Conservation (phyloP, 1,140 invertebrate genomes). For the Pantala flavescens region DNA sequence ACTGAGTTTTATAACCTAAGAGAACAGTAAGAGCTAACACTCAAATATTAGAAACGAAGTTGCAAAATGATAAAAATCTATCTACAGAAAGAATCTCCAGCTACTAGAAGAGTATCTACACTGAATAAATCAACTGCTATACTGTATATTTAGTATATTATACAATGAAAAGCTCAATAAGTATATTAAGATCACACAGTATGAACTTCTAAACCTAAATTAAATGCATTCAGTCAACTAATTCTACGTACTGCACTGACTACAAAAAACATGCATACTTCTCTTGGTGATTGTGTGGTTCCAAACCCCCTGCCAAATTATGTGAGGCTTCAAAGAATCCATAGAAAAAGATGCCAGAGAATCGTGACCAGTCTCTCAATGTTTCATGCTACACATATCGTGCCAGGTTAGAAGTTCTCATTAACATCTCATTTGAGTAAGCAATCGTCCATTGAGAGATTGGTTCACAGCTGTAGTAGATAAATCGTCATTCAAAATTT, state of each 20-base stretch:
- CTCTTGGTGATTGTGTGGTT: not conserved
- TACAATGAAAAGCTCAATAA: not conserved
- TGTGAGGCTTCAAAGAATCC: not conserved
- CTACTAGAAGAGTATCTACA: too few relatives aligned
- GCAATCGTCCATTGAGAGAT: not conserved
- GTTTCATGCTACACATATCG: not conserved
- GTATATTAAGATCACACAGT: not conserved
- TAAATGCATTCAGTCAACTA: slow-evolving; percentile 3
- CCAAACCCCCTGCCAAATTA: not conserved
- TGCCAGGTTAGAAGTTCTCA: not conserved
- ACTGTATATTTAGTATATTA: too few relatives aligned
- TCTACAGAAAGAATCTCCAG: too few relatives aligned
- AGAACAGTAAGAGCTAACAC: too few relatives aligned
- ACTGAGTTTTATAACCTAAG: too few relatives aligned
- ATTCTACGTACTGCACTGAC: not conserved
- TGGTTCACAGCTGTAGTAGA: not conserved
- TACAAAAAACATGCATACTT: slow-evolving; percentile 6
- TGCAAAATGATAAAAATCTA: too few relatives aligned
- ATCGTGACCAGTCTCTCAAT: not conserved
- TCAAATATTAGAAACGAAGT: too few relatives aligned
- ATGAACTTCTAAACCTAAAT: not conserved
- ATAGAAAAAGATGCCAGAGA: not conserved
- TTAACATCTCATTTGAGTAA: not conserved
- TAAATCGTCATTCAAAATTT: not conserved
- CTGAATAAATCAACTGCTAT: too few relatives aligned